Evolutionary conservation across 2,888 invertebrate genomes (phyloP).

Genomic region (Sericinus montela): DNA sequence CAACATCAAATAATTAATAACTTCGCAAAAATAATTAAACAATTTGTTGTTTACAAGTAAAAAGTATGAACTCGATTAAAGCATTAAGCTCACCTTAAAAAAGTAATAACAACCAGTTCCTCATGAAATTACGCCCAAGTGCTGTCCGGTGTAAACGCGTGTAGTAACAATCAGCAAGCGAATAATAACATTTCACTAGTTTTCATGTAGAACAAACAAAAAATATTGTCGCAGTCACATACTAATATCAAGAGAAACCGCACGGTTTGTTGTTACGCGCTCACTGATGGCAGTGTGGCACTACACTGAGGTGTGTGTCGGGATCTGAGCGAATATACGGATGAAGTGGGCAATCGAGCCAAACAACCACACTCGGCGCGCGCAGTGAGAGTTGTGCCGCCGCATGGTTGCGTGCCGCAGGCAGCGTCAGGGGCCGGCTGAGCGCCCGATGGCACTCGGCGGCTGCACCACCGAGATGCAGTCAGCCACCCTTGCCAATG

Average conservation of each 20-base stretch:
- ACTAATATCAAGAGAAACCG: constrained; percentile 68
- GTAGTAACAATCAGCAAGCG: constrained; percentile 44
- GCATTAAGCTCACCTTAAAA: constrained; percentile 45
- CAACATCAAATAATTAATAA: background rate
- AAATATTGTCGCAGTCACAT: constrained; percentile 71
- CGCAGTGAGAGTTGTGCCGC: constrained; percentile 73
- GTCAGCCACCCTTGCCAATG: constrained; percentile 41
- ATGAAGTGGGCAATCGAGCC: constrained; percentile 43
- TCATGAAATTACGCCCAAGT: constrained; percentile 60
- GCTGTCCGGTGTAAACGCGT: constrained; percentile 40
- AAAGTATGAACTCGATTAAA: constrained; percentile 26
- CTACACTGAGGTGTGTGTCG: constrained; percentile 45
- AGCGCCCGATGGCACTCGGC: constrained; percentile 34
- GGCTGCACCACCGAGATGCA: constrained; percentile 56
- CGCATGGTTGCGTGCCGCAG: constrained; percentile 34
- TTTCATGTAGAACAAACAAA: constrained; percentile 59
- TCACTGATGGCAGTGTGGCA: constrained; percentile 52
- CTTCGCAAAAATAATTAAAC: background rate
- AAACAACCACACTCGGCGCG: constrained; percentile 72
- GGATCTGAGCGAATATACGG: constrained; percentile 23
- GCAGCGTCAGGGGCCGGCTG: constrained; percentile 26
- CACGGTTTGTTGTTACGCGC: constrained; percentile 56
- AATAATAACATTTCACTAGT: constrained; percentile 70
- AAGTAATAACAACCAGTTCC: constrained; percentile 49
- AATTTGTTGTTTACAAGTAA: background rate